phyloP scores from a whole-genome alignment of 2,113 vertebrate genomes.

The Ctenomys sociabilis region DNA sequence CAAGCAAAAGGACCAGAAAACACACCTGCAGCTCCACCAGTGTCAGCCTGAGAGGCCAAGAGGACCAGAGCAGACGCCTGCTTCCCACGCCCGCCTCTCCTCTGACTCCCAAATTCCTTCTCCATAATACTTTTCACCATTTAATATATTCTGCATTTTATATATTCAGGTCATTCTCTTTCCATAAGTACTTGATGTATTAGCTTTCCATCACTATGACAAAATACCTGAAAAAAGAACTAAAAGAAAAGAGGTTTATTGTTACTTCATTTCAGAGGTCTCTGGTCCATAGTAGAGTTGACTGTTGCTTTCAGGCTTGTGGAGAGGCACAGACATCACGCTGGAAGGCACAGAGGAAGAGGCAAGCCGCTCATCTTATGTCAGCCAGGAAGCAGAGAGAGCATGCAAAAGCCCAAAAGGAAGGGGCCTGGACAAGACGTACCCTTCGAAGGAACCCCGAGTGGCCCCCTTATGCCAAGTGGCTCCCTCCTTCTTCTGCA shows the following conservation, averaged over 20 bases:
- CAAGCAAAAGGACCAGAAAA: not conserved
- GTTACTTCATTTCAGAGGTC: not conserved
- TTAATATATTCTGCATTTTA: not conserved
- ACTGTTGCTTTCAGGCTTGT: not conserved
- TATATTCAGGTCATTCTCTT: not conserved
- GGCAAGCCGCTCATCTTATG: not conserved
- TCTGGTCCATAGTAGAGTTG: not conserved
- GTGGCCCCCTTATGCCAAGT: not conserved
- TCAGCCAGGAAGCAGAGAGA: not conserved
- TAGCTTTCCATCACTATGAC: not conserved
- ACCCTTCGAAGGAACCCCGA: not conserved
- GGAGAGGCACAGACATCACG: not conserved
- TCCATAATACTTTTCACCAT: not conserved
- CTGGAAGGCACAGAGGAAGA: not conserved
- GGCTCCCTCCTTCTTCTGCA: not conserved
- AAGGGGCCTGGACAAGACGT: not conserved
- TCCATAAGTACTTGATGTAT: not conserved
- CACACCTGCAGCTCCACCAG: not conserved
- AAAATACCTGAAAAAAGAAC: not conserved
- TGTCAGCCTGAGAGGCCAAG: not conserved
- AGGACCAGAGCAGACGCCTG: not conserved
- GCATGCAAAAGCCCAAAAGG: not conserved
- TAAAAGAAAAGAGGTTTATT: not conserved
- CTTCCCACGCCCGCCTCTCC: not conserved
- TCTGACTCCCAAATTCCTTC: not conserved